phyloP scores from a whole-genome alignment of 2,113 vertebrate genomes.

The Gallinago jamesoni region DNA sequence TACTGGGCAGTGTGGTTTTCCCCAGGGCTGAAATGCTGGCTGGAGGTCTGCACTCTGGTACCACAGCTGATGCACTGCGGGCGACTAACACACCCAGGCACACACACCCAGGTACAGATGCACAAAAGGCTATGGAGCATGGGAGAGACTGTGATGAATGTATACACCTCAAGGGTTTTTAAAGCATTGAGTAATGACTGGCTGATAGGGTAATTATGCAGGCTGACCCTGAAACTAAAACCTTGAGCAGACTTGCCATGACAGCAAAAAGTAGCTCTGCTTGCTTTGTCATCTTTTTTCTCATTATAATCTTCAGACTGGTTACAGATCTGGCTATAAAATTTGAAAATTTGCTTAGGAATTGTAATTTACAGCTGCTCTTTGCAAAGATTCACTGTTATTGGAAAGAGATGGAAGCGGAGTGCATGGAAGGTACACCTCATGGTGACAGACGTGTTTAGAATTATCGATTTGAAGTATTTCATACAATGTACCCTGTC shows the following conservation, averaged over 20 bases:
- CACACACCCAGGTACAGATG: too few relatives aligned
- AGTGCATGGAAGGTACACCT: neutral
- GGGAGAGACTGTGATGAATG: neutral
- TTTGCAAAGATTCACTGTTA: neutral
- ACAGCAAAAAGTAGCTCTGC: neutral
- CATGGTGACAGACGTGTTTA: accelerated
- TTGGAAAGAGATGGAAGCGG: neutral
- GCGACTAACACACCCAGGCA: neutral
- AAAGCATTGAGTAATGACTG: neutral
- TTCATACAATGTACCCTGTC: neutral
- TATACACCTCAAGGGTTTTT: neutral
- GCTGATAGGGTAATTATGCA: neutral
- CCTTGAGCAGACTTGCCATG: neutral
- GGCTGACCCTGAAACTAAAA: neutral
- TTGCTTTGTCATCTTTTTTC: neutral
- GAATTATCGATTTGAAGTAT: neutral
- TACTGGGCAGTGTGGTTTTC: neutral
- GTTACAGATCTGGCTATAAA: neutral
- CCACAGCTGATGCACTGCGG: neutral
- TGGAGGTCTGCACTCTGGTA: neutral
- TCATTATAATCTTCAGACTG: neutral
- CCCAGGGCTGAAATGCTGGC: neutral
- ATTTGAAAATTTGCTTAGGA: neutral
- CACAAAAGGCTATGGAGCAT: accelerated
- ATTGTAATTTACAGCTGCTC: neutral